Evolutionary conservation across 92 coral and sea anemone species (phyloP).

Genomic region (Bergia sp.): DNA sequence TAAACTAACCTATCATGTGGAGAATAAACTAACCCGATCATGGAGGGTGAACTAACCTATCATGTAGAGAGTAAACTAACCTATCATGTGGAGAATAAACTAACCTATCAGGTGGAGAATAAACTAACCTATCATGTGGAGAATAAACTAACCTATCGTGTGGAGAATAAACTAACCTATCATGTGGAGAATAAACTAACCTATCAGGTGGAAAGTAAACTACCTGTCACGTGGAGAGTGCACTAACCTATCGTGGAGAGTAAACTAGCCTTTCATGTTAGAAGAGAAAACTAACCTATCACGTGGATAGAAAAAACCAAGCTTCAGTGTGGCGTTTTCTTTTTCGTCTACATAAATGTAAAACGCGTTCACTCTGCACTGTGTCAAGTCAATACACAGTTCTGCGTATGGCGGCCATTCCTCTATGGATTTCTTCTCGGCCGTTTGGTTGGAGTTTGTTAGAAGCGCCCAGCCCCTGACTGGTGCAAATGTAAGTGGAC

Average conservation of each 20-base stretch:
- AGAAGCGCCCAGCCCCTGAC: constrained; percentile 18
- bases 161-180: too few relatives aligned
- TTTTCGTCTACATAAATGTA: constrained; percentile 30
- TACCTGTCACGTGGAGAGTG: too few relatives aligned
- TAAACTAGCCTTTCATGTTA: neutral
- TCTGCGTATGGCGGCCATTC: constrained; percentile 41
- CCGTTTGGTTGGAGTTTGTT: constrained; percentile 40
- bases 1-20: too few relatives aligned
- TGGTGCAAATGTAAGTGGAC: constrained; percentile 4
- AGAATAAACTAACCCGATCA: too few relatives aligned
- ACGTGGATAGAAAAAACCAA: constrained; percentile 34
- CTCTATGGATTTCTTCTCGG: neutral
- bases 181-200: neutral
- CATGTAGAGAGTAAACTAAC: too few relatives aligned
- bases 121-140: too few relatives aligned
- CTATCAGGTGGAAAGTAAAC: too few relatives aligned
- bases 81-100: too few relatives aligned
- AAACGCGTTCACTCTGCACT: neutral
- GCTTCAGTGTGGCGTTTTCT: constrained; percentile 22
- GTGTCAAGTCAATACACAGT: neutral
- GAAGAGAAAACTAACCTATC: constrained; percentile 9
- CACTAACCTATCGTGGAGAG: too few relatives aligned
- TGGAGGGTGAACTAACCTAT: too few relatives aligned
- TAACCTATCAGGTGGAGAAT: too few relatives aligned
- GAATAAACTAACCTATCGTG: too few relatives aligned